phyloP scores from a whole-genome alignment of 2,797 vertebrate genomes.

The Neopelma chrysocephalum region DNA sequence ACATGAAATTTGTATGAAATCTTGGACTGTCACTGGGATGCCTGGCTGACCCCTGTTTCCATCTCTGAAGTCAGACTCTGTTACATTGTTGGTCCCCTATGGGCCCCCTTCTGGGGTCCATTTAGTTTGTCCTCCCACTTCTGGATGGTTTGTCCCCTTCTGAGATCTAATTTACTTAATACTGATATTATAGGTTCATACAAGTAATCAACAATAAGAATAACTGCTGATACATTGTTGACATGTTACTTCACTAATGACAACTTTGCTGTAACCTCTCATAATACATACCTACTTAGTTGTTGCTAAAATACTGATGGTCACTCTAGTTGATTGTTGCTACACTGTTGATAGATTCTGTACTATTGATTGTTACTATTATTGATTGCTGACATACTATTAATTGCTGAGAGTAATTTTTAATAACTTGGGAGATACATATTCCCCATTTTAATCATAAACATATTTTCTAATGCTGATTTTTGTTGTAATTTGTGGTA shows the following conservation, averaged over 20 bases:
- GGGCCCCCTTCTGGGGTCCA: fast-evolving
- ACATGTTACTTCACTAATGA: not conserved
- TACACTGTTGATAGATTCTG: not conserved
- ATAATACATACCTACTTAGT: not conserved
- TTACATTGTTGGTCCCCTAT: not conserved
- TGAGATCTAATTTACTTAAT: not conserved
- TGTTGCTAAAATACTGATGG: not conserved
- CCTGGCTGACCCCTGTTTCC: not conserved
- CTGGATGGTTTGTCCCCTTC: not conserved
- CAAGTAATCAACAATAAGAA: not conserved
- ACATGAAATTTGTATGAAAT: not conserved
- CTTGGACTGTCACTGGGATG: not conserved
- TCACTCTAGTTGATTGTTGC: not conserved
- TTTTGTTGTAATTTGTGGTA: not conserved
- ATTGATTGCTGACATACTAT: not conserved
- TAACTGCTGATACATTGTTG: not conserved
- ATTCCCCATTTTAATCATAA: not conserved
- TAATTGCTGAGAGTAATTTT: not conserved
- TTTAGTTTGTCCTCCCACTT: not conserved
- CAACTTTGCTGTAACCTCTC: not conserved
- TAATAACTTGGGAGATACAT: not conserved
- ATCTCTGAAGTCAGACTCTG: not conserved
- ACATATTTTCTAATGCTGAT: not conserved
- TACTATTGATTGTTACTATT: not conserved
- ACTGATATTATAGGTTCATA: not conserved